Conservation (phyloP, 2,113 vertebrate genomes). For the Guaruba guarouba region DNA sequence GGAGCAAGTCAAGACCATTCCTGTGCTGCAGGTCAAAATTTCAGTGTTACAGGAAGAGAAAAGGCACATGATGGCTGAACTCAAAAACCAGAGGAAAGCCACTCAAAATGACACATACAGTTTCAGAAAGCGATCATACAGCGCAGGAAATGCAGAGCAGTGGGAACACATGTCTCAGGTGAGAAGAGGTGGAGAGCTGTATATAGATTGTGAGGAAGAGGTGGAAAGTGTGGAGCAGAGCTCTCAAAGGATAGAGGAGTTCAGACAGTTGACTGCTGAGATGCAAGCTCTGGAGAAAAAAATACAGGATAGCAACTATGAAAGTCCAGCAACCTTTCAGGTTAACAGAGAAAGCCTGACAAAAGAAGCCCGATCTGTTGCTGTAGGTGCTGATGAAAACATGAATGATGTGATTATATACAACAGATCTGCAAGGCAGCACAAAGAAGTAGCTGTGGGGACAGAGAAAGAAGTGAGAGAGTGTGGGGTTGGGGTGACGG, state of each 20-base stretch:
- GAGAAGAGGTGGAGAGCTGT: slow-evolving; percentile 81
- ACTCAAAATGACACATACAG: slow-evolving; percentile 58
- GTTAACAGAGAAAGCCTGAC: slow-evolving; percentile 47
- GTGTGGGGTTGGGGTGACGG: slow-evolving; percentile 81
- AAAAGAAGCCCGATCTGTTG: slow-evolving; percentile 78
- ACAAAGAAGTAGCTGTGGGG: slow-evolving; percentile 77
- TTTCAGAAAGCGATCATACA: slow-evolving; percentile 91
- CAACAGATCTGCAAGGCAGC: slow-evolving; percentile 45
- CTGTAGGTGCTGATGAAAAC: slow-evolving; percentile 83
- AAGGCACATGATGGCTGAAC: slow-evolving; percentile 85
- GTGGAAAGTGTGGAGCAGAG: slow-evolving; percentile 81
- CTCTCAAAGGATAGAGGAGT: slow-evolving; percentile 86
- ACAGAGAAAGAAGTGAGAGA: slow-evolving; percentile 76
- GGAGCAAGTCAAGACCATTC: slow-evolving; percentile 93
- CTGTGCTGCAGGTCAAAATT: slow-evolving; percentile 95
- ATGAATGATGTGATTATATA: slow-evolving; percentile 79
- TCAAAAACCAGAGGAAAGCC: slow-evolving; percentile 80
- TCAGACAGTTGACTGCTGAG: slow-evolving; percentile 89
- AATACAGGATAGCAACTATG: slow-evolving; percentile 78
- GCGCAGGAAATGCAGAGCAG: slow-evolving; percentile 89
- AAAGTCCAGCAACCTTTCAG: neutral
- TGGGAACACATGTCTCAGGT: slow-evolving; percentile 79
- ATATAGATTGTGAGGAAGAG: slow-evolving; percentile 86
- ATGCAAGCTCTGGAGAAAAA: slow-evolving; percentile 92
- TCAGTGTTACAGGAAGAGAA: slow-evolving; percentile 96